These are phyloP conservation scores for Drosophila nasuta DNA, from an alignment of 1,140 invertebrate genomes.

Conservation along the genomic window DNA sequence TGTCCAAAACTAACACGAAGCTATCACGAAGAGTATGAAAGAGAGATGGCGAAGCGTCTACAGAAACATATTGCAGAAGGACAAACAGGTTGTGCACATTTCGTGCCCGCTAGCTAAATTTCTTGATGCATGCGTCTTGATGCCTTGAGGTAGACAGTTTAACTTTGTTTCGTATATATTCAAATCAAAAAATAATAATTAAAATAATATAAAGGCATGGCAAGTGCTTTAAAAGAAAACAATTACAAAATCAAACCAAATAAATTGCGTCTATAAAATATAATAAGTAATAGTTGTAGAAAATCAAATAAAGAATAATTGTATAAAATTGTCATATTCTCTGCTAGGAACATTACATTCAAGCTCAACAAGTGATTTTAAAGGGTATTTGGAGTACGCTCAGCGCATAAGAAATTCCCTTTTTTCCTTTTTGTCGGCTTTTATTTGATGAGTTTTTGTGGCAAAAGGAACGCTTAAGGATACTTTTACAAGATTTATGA, in stretches of 20 bases:
- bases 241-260: neutral
- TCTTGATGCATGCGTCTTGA: constrained; percentile 30
- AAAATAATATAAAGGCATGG: too few relatives aligned
- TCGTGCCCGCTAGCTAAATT: constrained; percentile 16
- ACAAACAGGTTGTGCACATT: constrained; percentile 21
- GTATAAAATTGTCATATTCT: too few relatives aligned
- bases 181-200: neutral
- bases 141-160: constrained; percentile 29
- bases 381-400: constrained; percentile 19
- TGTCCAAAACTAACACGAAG: constrained; percentile 11
- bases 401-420: constrained; percentile 5
- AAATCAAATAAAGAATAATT: too few relatives aligned
- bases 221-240: too few relatives aligned
- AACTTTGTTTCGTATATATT: constrained; percentile 66
- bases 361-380: neutral
- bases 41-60: neutral
- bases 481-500: constrained; percentile 81
- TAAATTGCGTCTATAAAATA: neutral
- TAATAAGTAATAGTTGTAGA: too few relatives aligned
- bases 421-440: constrained; percentile 36
- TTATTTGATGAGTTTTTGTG: constrained; percentile 40
- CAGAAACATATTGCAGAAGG: constrained; percentile 11
- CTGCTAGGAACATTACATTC: neutral
- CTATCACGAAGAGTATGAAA: neutral
- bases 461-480: constrained; percentile 69